phyloP scores from a whole-genome alignment of 2,888 invertebrate species.

The Plebejus argus region DNA sequence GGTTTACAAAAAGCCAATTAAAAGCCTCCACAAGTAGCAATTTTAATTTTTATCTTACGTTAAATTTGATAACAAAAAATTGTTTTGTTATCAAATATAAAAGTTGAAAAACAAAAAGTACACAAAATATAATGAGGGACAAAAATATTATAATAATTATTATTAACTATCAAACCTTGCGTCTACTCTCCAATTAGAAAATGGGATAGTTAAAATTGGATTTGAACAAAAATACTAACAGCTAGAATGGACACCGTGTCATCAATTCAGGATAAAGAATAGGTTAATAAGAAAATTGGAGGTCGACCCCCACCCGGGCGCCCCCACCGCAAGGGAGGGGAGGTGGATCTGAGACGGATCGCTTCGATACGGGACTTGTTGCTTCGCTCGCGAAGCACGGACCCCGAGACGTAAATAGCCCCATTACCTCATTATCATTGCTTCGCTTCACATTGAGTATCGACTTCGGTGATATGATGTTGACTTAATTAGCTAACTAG shows the following conservation, averaged over 20 bases:
- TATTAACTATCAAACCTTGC: too few relatives aligned
- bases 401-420: constrained; percentile 30
- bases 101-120: too few relatives aligned
- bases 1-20: too few relatives aligned
- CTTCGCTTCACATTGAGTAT: constrained; percentile 4
- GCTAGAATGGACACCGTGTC: background rate
- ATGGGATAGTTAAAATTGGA: background rate
- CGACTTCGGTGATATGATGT: background rate
- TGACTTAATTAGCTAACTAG: background rate
- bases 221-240: too few relatives aligned
- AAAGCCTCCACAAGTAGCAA: too few relatives aligned
- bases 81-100: too few relatives aligned
- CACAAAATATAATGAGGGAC: too few relatives aligned
- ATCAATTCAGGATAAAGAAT: constrained; percentile 43
- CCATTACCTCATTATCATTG: constrained; percentile 30
- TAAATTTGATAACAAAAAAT: too few relatives aligned
- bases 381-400: constrained; percentile 50
- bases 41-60: too few relatives aligned
- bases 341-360: constrained; percentile 21
- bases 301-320: constrained; percentile 34
- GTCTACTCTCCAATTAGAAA: background rate
- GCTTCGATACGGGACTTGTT: constrained; percentile 57
- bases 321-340: background rate
- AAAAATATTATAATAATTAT: too few relatives aligned
- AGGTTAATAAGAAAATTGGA: constrained; percentile 50